Percentiles rank a stretch among this genome's conserved stretches.
phyloP scores from a whole-genome alignment of 1,140 invertebrate genomes.

The Calephelis virginiensis region DNA sequence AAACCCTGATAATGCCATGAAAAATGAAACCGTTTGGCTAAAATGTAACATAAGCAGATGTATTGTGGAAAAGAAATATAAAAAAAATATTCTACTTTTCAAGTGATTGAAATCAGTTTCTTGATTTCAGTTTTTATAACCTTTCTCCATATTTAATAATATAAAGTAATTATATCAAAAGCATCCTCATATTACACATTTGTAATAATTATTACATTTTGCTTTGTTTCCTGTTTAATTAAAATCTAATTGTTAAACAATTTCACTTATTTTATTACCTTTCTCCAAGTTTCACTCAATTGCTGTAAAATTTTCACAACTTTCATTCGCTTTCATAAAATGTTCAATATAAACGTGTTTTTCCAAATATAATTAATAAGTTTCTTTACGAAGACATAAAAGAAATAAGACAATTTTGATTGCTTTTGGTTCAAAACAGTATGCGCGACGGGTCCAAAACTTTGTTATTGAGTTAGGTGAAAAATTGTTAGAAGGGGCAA shows the following conservation, averaged over 20 bases:
- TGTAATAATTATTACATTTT: no score
- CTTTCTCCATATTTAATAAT: no score
- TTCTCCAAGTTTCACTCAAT: not conserved
- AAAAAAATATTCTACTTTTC: no score
- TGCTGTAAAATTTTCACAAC: not conserved
- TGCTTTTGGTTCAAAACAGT: not conserved
- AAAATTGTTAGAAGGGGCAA: not conserved
- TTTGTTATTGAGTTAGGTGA: not conserved
- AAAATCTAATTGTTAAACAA: not conserved
- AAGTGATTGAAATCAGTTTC: no score
- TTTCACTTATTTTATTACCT: not conserved
- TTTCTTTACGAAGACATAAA: not conserved
- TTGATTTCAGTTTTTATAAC: no score
- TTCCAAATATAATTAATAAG: constrained; percentile 10
- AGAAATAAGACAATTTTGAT: constrained; percentile 4
- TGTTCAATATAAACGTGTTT: not conserved
- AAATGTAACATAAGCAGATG: no score
- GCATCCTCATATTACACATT: no score
- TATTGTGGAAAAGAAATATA: no score
- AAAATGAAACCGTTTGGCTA: no score
- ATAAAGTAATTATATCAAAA: no score
- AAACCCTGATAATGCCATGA: no score
- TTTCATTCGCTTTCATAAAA: not conserved
- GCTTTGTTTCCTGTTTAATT: not conserved
- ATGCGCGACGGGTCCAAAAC: not conserved